A percentile compares a stretch with the other conserved stretches of the same genome.
These are phyloP conservation scores for Hypena proboscidalis DNA, from an alignment of 2,888 invertebrate species.

Conservation along the genomic window DNA sequence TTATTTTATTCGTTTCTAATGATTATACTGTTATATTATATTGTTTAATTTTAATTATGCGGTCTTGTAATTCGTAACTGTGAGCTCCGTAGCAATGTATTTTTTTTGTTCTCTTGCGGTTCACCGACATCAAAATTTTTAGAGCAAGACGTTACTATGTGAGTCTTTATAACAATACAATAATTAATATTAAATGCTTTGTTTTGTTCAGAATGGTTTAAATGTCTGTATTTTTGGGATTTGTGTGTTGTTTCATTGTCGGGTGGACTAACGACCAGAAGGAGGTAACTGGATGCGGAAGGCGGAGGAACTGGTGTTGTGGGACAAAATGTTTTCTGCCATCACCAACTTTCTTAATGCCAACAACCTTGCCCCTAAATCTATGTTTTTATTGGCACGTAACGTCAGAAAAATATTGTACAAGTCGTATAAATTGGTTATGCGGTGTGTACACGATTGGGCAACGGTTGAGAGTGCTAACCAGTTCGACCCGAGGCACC, in stretches of 20 bases:
- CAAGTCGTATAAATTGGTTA: constrained; percentile 7
- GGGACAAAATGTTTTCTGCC: too few relatives aligned
- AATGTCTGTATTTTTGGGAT: too few relatives aligned
- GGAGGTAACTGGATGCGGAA: too few relatives aligned
- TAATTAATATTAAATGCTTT: neutral
- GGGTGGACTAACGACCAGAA: too few relatives aligned
- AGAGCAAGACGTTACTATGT: constrained; percentile 27
- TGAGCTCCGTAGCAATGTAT: constrained; percentile 8
- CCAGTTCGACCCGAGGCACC: constrained; percentile 12
- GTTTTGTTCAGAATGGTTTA: too few relatives aligned
- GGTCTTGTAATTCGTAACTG: constrained; percentile 16
- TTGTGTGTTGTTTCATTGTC: too few relatives aligned
- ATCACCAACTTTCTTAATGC: too few relatives aligned
- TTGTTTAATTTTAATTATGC: constrained; percentile 7
- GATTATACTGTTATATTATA: neutral
- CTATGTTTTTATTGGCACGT: neutral
- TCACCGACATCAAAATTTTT: constrained; percentile 23
- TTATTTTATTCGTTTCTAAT: too few relatives aligned
- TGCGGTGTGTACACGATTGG: constrained; percentile 13
- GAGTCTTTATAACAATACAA: constrained; percentile 12
- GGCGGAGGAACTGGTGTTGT: too few relatives aligned
- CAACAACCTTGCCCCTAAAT: too few relatives aligned
- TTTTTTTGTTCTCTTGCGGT: constrained; percentile 13
- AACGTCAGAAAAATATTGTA: neutral
- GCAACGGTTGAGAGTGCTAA: constrained; percentile 34